Evolutionary conservation across 2,113 vertebrate genomes (phyloP).

Genomic region (Toxostoma redivivum): DNA sequence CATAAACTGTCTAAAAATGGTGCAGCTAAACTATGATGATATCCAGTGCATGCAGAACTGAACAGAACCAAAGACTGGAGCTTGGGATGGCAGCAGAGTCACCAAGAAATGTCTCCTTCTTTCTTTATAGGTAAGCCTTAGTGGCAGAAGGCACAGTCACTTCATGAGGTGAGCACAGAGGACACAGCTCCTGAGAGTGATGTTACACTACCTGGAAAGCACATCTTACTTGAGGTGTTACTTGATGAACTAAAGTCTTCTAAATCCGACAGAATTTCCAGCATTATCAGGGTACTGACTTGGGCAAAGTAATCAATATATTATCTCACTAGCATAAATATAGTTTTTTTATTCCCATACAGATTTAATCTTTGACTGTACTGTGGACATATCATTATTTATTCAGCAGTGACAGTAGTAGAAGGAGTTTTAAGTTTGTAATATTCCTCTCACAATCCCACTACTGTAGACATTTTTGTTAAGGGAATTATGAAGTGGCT

Average conservation of each 20-base stretch:
- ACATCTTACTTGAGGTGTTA: background rate
- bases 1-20: background rate
- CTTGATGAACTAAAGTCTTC: background rate
- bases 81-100: background rate
- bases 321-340: background rate
- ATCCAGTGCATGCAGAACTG: background rate
- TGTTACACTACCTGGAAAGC: background rate
- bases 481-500: background rate
- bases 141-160: background rate
- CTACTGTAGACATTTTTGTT: background rate
- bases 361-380: background rate
- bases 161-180: background rate
- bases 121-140: background rate
- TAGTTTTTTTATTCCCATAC: background rate
- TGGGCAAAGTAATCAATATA: background rate
- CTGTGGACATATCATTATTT: background rate
- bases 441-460: background rate
- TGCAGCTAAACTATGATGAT: background rate
- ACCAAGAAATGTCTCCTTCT: background rate
- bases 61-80: background rate
- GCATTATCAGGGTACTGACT: background rate
- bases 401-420: background rate
- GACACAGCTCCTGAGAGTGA: background rate
- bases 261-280: background rate
- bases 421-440: background rate